A percentile compares a stretch with the other conserved stretches of the same genome.
These are phyloP conservation scores for Acromyrmex charruanus DNA, from an alignment of 1,140 invertebrate genomes.

Conservation along the genomic window DNA sequence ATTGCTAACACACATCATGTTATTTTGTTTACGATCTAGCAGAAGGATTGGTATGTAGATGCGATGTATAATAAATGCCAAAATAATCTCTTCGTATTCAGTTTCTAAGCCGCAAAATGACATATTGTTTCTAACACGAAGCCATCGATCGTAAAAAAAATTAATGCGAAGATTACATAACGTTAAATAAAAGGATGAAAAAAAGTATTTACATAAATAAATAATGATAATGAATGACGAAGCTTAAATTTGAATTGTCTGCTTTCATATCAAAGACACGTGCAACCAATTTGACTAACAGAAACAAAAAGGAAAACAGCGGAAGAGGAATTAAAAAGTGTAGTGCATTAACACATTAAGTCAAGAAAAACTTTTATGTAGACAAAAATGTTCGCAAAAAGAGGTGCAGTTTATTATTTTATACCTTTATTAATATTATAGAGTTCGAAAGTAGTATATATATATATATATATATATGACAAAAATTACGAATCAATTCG, in stretches of 20 bases:
- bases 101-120: slow-evolving; percentile 20
- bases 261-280: neutral
- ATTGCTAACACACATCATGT: neutral
- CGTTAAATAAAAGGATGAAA: neutral
- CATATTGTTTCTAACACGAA: slow-evolving; percentile 9
- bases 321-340: neutral
- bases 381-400: neutral
- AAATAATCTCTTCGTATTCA: slow-evolving; percentile 10
- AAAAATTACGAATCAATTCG: neutral
- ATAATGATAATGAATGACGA: slow-evolving; percentile 8
- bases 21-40: slow-evolving; percentile 13
- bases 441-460: neutral
- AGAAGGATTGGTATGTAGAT: neutral
- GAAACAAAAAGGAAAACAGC: neutral
- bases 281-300: neutral
- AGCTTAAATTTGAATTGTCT: neutral
- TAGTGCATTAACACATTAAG: neutral
- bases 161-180: slow-evolving; percentile 33
- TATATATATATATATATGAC: no score
- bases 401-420: neutral
- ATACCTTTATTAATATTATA: neutral
- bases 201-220: slow-evolving; percentile 26
- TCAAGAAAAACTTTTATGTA: neutral
- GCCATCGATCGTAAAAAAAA: slow-evolving; percentile 26
- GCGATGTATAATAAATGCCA: slow-evolving; percentile 9